Conservation (phyloP, 1,140 invertebrate species). For the Drosophila tani region DNA sequence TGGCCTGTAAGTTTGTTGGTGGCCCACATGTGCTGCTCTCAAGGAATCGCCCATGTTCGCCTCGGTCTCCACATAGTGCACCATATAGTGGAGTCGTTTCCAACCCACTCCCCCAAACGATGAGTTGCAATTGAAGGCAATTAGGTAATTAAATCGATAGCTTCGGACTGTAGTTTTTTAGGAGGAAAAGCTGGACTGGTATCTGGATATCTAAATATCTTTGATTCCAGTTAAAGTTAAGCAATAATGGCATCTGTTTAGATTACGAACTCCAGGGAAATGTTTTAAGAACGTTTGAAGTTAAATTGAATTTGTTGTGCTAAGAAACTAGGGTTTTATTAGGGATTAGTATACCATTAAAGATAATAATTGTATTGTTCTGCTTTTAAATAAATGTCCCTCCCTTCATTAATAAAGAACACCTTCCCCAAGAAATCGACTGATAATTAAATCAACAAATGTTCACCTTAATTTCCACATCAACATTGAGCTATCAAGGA, state of each 20-base stretch:
- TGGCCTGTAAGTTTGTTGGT: slow-evolving; percentile 62
- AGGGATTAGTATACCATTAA: not conserved
- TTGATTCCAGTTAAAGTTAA: not conserved
- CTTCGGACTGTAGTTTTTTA: not conserved
- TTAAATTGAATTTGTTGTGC: not conserved
- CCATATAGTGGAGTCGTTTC: slow-evolving; percentile 10
- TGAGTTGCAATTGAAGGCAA: slow-evolving; percentile 16
- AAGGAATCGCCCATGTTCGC: slow-evolving; percentile 15
- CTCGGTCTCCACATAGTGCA: slow-evolving; percentile 10
- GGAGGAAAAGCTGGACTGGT: not conserved
- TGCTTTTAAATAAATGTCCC: not conserved
- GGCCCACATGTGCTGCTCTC: slow-evolving; percentile 58
- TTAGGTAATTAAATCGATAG: slow-evolving; percentile 36
- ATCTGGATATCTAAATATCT: not conserved
- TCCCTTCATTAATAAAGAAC: not conserved
- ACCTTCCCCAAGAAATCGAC: not conserved
- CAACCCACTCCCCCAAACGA: not conserved
- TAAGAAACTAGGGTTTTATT: too few species aligned
- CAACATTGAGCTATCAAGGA: not conserved
- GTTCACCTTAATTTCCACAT: not conserved
- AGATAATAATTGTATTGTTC: not conserved
- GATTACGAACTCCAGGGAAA: not conserved
- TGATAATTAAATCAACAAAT: not conserved
- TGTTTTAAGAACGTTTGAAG: not conserved
- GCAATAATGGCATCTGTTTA: not conserved